Percentiles rank a stretch among this genome's conserved stretches.
phyloP scores from a whole-genome alignment of 2,797 vertebrate genomes.

The Anguilla anguilla region DNA sequence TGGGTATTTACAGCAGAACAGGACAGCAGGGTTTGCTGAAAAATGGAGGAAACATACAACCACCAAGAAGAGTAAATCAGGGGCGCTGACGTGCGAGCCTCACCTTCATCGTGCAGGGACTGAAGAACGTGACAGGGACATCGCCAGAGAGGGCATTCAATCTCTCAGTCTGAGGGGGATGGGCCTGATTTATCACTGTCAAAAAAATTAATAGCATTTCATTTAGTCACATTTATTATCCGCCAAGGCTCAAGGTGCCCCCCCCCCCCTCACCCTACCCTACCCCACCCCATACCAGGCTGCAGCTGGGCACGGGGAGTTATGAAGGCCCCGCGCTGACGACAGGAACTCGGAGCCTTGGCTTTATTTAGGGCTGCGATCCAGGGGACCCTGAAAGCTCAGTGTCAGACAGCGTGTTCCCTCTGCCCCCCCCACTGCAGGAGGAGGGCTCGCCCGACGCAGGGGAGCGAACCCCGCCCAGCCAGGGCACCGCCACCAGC shows the following conservation, averaged over 20 bases:
- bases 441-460: slow-evolving; percentile 74
- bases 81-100: background rate
- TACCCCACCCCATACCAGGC: background rate
- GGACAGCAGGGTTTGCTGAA: background rate
- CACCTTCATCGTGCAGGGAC: background rate
- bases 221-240: slow-evolving; percentile 41
- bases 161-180: slow-evolving; percentile 36
- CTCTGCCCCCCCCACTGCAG: slow-evolving; percentile 72
- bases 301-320: background rate
- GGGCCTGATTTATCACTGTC: slow-evolving; percentile 48
- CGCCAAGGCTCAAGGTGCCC: background rate
- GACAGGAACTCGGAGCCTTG: background rate
- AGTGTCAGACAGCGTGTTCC: slow-evolving; percentile 44
- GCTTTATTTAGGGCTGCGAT: slow-evolving; percentile 25
- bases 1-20: background rate
- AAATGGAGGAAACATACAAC: background rate
- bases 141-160: slow-evolving; percentile 42
- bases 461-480: slow-evolving; percentile 69
- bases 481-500: slow-evolving; percentile 62
- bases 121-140: background rate
- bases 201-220: slow-evolving; percentile 45
- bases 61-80: background rate
- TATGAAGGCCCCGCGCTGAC: background rate
- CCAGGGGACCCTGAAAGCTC: slow-evolving; percentile 33
- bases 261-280: background rate